Evolutionary conservation across 2,113 vertebrate genomes (phyloP).

Genomic region (Prolemur simus): DNA sequence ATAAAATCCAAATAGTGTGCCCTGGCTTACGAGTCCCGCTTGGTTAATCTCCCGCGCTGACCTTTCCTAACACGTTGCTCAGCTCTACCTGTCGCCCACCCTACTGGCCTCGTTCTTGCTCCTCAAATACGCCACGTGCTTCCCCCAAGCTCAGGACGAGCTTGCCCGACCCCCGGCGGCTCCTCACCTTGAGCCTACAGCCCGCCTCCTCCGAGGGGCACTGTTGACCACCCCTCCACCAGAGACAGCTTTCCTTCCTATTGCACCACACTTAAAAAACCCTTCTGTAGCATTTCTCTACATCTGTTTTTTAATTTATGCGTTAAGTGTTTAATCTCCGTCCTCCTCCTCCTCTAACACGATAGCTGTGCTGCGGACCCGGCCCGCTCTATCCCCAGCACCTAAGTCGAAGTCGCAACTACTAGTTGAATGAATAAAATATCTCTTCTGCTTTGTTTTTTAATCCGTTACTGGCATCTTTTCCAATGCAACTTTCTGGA

Average conservation of each 20-base stretch:
- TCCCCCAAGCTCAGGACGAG: background rate
- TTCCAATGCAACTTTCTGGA: background rate
- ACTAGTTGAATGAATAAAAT: background rate
- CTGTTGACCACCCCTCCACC: too few species aligned
- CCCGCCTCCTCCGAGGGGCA: fast-evolving
- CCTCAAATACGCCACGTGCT: background rate
- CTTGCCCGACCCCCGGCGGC: background rate
- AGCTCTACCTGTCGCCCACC: background rate
- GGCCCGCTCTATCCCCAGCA: background rate
- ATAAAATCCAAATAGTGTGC: background rate
- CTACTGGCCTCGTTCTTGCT: background rate
- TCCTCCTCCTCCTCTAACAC: too few species aligned
- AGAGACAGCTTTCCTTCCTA: fast-evolving
- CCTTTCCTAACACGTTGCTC: background rate
- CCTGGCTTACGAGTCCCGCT: background rate
- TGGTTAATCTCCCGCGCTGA: background rate
- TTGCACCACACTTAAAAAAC: background rate
- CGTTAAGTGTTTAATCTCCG: background rate
- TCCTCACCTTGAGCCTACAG: fast-evolving
- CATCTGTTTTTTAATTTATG: background rate
- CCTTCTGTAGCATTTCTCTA: background rate
- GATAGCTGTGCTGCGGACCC: background rate
- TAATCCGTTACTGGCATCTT: background rate
- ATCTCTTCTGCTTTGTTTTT: background rate
- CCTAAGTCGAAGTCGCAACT: background rate